Base-by-base conservation (phyloP, 2,888 invertebrate species). In the Ochropacha duplaris region DNA sequence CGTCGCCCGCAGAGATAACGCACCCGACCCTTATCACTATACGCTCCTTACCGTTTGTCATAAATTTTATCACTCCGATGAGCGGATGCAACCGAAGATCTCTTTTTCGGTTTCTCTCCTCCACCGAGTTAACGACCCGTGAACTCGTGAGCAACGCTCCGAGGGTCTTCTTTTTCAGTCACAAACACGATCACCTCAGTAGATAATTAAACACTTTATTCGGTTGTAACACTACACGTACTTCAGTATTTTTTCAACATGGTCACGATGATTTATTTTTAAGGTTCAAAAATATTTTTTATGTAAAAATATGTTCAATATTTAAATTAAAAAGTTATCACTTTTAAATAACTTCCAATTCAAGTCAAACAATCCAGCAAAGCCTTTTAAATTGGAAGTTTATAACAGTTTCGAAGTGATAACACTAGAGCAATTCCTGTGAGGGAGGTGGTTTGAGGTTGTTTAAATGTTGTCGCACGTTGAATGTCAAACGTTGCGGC, bases 21-120 rank as follows among this genome's bases (percentile, higher is more conserved):
- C 80, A 71, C 80, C 79, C 83, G 74, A 86, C 86, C 86, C 89
- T 89, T 88, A 90, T 91, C 90, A 88, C 81, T 86, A 85, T 76
- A 79, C 71, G 81, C 80, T 85, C 76, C 91, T 92, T 92, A 92
- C 92, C 92, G 92, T 90, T 87, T 83, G 84, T 91, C 89, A 90
- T 90, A 89, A 91, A 92, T 90, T 87, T 86, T 90, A 88, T 89
- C 92, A 87, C 88, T 81, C 80, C 88, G 84, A 87, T 88, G 90
- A 88, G 78, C 87, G 85, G 83, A 87, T 81, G 81, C 82, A 75
- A 79, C 74, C 80, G 81, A 84, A 83, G 81, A 81, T 79, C 79
- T 85, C 79, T 79, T 85, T 83, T 83, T 86, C 78, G 71, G 75
- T 73, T 84, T 82, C 78, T 77, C 83, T 86, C 78, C 80, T 79